phyloP scores from a whole-genome alignment of 1,140 invertebrate genomes.

The Panulirus ornatus region DNA sequence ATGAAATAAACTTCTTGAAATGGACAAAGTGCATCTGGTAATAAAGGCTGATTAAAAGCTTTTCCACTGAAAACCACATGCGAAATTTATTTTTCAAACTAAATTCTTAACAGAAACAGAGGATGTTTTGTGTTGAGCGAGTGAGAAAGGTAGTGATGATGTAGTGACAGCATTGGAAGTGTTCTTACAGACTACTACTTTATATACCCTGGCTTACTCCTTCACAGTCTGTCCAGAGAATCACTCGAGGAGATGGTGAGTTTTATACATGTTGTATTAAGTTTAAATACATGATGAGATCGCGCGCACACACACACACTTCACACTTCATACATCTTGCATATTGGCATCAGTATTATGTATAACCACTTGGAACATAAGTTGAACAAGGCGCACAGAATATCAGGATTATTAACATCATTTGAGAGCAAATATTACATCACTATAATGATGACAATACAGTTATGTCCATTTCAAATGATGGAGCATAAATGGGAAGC shows the following conservation, averaged over 20 bases:
- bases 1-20: background rate
- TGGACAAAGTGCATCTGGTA: background rate
- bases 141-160: conserved; percentile 36
- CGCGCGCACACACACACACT: conserved; percentile 32
- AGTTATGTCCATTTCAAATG: background rate
- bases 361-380: conserved; percentile 58
- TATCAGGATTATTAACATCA: conserved; percentile 61
- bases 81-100: conserved; percentile 56
- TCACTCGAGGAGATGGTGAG: conserved; percentile 48
- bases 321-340: conserved; percentile 48
- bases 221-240: conserved; percentile 45
- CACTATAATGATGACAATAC: conserved; percentile 24
- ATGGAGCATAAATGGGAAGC: conserved; percentile 7
- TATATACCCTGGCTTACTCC: conserved; percentile 45
- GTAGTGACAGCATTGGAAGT: conserved; percentile 47
- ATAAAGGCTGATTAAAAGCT: conserved; percentile 48
- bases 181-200: conserved; percentile 52
- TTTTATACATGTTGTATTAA: conserved; percentile 53
- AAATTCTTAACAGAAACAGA: conserved; percentile 52
- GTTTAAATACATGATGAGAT: conserved; percentile 60
- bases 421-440: conserved; percentile 56
- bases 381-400: conserved; percentile 49
- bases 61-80: conserved; percentile 62
- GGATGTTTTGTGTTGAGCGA: conserved; percentile 57
- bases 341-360: conserved; percentile 58